A percentile compares a stretch with the other conserved stretches of the same genome.
phyloP scores from a whole-genome alignment of 2,888 invertebrate species.

The Eueremaeus valkanovi region DNA sequence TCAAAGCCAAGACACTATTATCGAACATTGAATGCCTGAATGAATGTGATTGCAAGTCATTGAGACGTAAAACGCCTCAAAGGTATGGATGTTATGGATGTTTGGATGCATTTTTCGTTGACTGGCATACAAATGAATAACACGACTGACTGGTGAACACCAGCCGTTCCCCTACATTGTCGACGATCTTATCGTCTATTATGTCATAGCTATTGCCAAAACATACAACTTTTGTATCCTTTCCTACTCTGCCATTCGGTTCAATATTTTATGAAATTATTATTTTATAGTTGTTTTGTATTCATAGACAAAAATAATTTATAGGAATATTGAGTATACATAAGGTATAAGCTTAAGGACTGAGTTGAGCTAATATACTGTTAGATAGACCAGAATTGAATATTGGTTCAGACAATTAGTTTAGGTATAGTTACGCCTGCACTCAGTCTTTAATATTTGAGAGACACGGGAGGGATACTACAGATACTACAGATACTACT shows the following conservation, averaged over 20 bases:
- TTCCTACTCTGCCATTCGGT: not conserved
- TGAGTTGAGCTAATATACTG: not conserved
- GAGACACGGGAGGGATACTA: too few relatives aligned
- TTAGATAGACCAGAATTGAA: not conserved
- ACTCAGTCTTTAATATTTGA: not conserved
- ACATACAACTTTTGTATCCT: not conserved
- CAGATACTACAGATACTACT: not conserved
- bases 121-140: slow-evolving; percentile 3
- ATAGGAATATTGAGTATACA: too few relatives aligned
- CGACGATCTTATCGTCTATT: not conserved
- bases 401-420: not conserved
- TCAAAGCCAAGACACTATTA: not conserved
- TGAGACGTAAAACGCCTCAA: not conserved
- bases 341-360: too few relatives aligned
- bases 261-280: not conserved
- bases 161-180: not conserved
- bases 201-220: not conserved
- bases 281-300: not conserved
- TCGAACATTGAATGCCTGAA: not conserved
- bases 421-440: not conserved
- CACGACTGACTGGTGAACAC: not conserved
- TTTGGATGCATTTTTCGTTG: not conserved
- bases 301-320: too few relatives aligned
- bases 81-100: slow-evolving; percentile 7
- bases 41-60: not conserved